Evolutionary conservation across 1,140 invertebrate genomes (phyloP), one percentile per base, ranked within the genome.

Genomic region (Coelopa frigida): DNA sequence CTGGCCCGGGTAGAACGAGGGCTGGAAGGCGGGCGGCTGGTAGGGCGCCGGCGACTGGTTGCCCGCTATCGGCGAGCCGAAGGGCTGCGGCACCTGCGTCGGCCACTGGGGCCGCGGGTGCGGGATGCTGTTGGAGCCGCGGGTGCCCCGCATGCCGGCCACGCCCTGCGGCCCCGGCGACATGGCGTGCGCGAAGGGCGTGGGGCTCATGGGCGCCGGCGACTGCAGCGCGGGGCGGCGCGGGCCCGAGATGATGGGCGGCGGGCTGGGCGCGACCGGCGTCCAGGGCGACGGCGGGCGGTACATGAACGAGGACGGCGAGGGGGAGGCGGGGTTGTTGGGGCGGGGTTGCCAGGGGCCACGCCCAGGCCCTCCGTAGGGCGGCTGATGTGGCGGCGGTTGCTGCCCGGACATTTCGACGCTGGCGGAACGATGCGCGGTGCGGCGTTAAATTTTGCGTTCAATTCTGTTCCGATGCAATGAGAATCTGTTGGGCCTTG

Each of bases 81-180:
- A n/a, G 55, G 73, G 66, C 36, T 61, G 70, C 5, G 67, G n/a
- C 65, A 36, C 70, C 61, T 12, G 75, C 71, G 6, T 72, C 2
- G 72, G 71, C 81, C 81, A 83, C 40, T 78, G 70, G 6, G 81
- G 80, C 54, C 80, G 69, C 3, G 81, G 81, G 53, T 80, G 80
- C 3, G 72, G 61, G 61, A 75, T 70, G 32, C 66, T 52, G 23
- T 46, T 55, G n/a, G 46, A 42, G 20, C 48, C 70, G 71, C 54
- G 46, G 46, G 58, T 65, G 6, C 58, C 56, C n/a, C 55, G 59
- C 75, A 69, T 46, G 53, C 66, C 53, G 46, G 70, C 52, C 63
- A 71, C 59, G 21, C 72, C 70, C 17, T 67, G 61, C 5, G 72
- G 67, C 31, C 80, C 68, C 31, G 80, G 75, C 10, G 78, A 77